Base-by-base conservation (phyloP, 2,888 invertebrate genomes). In the Timema cristinae region DNA sequence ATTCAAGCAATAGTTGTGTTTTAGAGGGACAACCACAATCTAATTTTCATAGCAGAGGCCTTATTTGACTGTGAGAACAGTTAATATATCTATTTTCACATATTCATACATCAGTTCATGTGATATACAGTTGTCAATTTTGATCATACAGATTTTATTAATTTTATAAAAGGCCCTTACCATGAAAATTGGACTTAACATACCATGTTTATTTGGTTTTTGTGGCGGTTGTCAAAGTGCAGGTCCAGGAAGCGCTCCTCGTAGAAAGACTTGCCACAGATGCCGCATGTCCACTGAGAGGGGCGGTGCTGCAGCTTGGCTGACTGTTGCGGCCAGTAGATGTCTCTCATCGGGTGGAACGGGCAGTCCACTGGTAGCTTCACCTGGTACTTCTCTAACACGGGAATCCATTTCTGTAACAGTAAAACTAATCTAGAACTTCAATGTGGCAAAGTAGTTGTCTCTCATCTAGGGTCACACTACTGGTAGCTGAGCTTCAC, bases 251-350 rank as follows among this genome's bases (percentile, higher is more conserved):
- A 91, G 79, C 90, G 90, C 83, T 95, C 95, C 82, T 93, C 92
- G 84, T 92, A 94, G 82, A 95, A 94, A 76, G 94, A 93, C 83
- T 95, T 94, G 77, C 95, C 95, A 84, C 95, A 95, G 77, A 94
- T 88, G 73, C 93, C 91, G 81, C 95, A 95, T 10, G 92, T 93
- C 94, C 95, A 95, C 82, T 94, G 94, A 52, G 93, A 92, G 16
- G 93, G 89, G 75, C 94, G 87, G 83, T 93, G 92, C 81, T 93
- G 92, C 79, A 91, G 87, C 83, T 94, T 94, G 79, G 93, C 91
- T 73, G 89, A 88, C 82, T 94, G 93, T 81, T 94, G 93, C 32
- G 93, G 93, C 76, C 92, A 91, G 83, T 94, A 94, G 76, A 95
- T 91, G 82, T 95, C 95, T 77, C 95, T 87, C 77, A 89, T 87